Evolutionary conservation across 1,140 invertebrate genomes (phyloP), one percentile per base, ranked within the genome.

Genomic region (Drosophila jambulina): DNA sequence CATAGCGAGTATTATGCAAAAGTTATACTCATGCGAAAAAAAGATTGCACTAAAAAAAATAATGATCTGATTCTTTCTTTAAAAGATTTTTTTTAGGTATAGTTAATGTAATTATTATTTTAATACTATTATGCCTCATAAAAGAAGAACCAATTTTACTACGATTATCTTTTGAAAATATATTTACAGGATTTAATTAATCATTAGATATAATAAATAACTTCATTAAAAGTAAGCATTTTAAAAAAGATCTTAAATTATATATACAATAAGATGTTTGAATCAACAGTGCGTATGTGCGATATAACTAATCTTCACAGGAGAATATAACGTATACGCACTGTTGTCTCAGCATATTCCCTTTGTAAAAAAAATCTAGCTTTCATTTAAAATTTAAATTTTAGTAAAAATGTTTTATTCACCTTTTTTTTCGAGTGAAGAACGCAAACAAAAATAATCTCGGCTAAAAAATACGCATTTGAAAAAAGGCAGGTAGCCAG

Each of bases 391-490:
- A 21, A 38, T 29, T 40, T 32, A 48, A 34, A 23, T 51, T 27
- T 25, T 17, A 12, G 15, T 4, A 6, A 23, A 6, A 19, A 13
- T n/a, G n/a, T 38, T 25, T 17, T 17, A 3, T 25, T 6, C 15
- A 27, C 8, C 40, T 13, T 36, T 64, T 67, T 36, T 19, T 23
- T 43, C 7, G 13, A 51, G 67, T 71, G 64, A 10, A 57, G 10
- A 19, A 46, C 9, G 49, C 51, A 51, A 61, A 51, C 40, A 77
- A 51, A 62, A 77, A 60, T 68, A 76, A 59, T 56, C 74, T 74
- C 46, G 23, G 25, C 34, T 51, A 77, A 78, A 78, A 78, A 78
- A 78, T 56, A 62, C 64, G 58, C 51, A 70, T 78, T 78, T 62
- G 43, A 49, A 77, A 76, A 48, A 71, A 12, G 38, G 27, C 45